Evolutionary conservation across 2,113 vertebrate species (phyloP).

Genomic region (Dipodomys spectabilis): DNA sequence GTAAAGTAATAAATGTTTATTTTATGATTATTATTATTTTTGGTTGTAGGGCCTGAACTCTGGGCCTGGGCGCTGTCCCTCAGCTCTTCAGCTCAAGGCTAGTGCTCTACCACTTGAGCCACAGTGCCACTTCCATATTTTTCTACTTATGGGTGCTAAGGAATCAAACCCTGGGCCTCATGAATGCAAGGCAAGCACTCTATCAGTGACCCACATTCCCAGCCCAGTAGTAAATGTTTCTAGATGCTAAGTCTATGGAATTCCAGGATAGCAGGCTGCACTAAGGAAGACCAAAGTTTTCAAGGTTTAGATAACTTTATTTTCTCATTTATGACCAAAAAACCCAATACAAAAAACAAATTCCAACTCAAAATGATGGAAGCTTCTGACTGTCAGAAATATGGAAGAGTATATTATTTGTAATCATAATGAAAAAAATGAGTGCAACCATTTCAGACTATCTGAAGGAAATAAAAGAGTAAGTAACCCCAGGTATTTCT

Average conservation of each 20-base stretch:
- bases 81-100: too few relatives aligned
- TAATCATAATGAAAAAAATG: not conserved
- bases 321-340: not conserved
- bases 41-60: too few relatives aligned
- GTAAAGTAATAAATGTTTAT: not conserved
- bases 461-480: not conserved
- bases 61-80: too few relatives aligned
- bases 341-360: not conserved
- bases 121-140: too few relatives aligned
- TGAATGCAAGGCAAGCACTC: too few relatives aligned
- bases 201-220: too few relatives aligned
- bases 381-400: conserved; percentile 6
- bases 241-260: not conserved
- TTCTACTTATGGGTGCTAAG: too few relatives aligned
- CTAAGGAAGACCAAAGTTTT: not conserved
- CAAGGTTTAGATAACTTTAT: not conserved
- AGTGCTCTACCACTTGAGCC: too few relatives aligned
- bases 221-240: not conserved
- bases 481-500: not conserved
- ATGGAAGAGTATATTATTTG: not conserved
- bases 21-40: too few relatives aligned
- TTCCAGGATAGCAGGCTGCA: not conserved
- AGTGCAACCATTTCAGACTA: not conserved
- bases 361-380: not conserved
- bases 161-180: too few relatives aligned